These are phyloP conservation scores for Heteromurus nitidus DNA, from an alignment of 2,888 invertebrate species.

Conservation along the genomic window DNA sequence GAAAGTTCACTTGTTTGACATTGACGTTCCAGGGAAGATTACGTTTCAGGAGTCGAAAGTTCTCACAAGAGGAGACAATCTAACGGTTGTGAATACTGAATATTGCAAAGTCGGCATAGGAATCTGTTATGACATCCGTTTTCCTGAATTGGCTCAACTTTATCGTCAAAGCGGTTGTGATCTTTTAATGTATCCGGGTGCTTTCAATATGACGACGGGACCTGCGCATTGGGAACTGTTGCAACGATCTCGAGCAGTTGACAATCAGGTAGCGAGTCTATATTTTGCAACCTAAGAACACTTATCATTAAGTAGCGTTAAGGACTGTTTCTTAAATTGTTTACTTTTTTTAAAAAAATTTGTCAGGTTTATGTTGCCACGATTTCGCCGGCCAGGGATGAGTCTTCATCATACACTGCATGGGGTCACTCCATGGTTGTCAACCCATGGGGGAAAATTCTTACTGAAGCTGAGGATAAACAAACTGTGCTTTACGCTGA, in stretches of 20 bases:
- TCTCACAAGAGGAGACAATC: conserved; percentile 83
- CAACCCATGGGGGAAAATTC: conserved; percentile 88
- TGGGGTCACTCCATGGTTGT: conserved; percentile 88
- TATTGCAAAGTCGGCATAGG: conserved; percentile 89
- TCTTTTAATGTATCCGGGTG: conserved; percentile 92
- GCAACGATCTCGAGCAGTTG: conserved; percentile 86
- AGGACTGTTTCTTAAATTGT: neutral
- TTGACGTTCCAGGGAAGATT: conserved; percentile 90
- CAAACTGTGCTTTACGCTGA: conserved; percentile 85
- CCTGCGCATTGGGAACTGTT: conserved; percentile 94
- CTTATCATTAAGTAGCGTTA: neutral
- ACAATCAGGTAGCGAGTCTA: conserved; percentile 82
- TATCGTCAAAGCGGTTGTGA: conserved; percentile 81
- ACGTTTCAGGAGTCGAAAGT: conserved; percentile 94
- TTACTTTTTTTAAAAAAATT: neutral
- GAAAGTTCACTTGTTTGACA: conserved; percentile 97
- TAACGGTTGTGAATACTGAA: conserved; percentile 83
- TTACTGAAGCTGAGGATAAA: conserved; percentile 82
- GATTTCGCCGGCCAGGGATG: conserved; percentile 88
- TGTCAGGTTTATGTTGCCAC: conserved; percentile 84
- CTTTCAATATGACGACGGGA: conserved; percentile 97
- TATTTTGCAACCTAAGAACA: neutral
- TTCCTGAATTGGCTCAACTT: conserved; percentile 87
- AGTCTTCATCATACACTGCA: conserved; percentile 84
- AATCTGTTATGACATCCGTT: conserved; percentile 96